These are phyloP conservation scores for Microctonus brassicae DNA, from an alignment of 2,888 invertebrate genomes.

Conservation along the genomic window DNA sequence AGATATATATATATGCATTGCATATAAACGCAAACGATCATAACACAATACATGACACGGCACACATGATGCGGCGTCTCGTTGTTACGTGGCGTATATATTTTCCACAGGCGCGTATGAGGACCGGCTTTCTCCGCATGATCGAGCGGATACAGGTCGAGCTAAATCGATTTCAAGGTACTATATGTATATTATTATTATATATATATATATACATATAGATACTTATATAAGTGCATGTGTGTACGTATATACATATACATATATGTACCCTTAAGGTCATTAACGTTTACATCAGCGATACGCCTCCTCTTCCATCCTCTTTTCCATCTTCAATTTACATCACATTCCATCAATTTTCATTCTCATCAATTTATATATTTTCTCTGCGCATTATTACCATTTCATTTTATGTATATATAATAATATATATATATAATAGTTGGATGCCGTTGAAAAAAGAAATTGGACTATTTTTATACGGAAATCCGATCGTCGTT, in stretches of 20 bases:
- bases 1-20: too few species aligned
- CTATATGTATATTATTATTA: conserved; percentile 2
- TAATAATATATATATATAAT: not conserved
- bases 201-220: not conserved
- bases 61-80: not conserved
- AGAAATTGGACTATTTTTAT: not conserved
- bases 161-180: conserved; percentile 27
- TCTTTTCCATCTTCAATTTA: conserved; percentile 2
- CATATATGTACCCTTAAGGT: not conserved
- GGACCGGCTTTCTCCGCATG: conserved; percentile 24
- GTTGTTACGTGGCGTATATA: conserved; percentile 27
- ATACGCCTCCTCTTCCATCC: not conserved
- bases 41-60: not conserved
- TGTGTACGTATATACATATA: not conserved
- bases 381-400: not conserved
- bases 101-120: conserved; percentile 24
- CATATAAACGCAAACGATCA: conserved; percentile 1
- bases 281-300: conserved; percentile 6
- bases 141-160: conserved; percentile 4
- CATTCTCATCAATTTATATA: conserved; percentile 5
- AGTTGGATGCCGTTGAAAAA: not conserved
- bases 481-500: conserved; percentile 9
- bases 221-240: not conserved
- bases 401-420: not conserved
- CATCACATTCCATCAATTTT: conserved; percentile 12